phyloP scores from a whole-genome alignment of 2,113 vertebrate species.

The human region GRCh38 chr7:141363501-141364000 shows the following conservation, averaged over 20 bases:
- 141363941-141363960: too few relatives aligned
- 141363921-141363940: too few relatives aligned
- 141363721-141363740: background rate
- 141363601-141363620: background rate
- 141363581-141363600: background rate
- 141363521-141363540: too few relatives aligned
- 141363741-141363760: fast-evolving
- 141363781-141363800: background rate
- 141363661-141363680: background rate
- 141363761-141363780: background rate
- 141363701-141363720: background rate
- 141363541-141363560: background rate
- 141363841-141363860: too few relatives aligned
- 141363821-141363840: too few relatives aligned
- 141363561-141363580: fast-evolving
- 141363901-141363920: too few relatives aligned
- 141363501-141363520: background rate
- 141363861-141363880: too few relatives aligned
- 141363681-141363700: background rate
- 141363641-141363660: background rate
- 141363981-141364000: background rate
- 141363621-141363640: background rate
- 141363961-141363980: too few relatives aligned
- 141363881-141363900: too few relatives aligned
- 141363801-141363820: too few relatives aligned